Conservation (phyloP, 2,888 invertebrate species). For the Palloptera scutellata region DNA sequence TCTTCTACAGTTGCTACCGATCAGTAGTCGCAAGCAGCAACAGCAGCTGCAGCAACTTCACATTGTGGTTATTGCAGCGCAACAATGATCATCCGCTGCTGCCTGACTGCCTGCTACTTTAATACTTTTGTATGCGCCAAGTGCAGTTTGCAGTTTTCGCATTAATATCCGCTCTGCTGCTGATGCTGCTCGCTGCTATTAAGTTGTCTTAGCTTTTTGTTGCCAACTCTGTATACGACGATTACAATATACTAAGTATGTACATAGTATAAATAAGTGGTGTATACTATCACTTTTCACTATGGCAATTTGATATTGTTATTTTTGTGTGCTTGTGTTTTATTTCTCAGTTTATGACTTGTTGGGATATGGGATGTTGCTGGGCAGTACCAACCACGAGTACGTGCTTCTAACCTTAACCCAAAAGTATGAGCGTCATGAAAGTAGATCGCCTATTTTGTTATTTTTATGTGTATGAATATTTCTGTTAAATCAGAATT, state of each 20-base stretch:
- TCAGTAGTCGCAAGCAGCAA: neutral
- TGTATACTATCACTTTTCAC: conserved; percentile 30
- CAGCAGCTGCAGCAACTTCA: neutral
- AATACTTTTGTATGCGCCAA: too few relatives aligned
- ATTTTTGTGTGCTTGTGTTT: neutral
- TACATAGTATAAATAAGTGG: neutral
- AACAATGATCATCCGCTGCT: neutral
- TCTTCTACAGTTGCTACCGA: conserved; percentile 8
- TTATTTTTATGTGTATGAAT: neutral
- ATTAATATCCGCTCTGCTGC: too few relatives aligned
- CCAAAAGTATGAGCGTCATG: conserved; percentile 19
- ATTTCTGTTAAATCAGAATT: too few relatives aligned
- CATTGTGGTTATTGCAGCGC: neutral
- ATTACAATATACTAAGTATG: too few relatives aligned
- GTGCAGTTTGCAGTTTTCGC: too few relatives aligned
- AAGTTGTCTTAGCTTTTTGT: too few relatives aligned
- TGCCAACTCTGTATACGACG: too few relatives aligned
- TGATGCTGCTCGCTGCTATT: too few relatives aligned
- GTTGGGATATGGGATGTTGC: too few relatives aligned
- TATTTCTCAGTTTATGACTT: neutral
- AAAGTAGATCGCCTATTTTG: conserved; percentile 16
- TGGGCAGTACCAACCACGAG: neutral
- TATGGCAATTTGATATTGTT: conserved; percentile 24
- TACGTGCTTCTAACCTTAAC: conserved; percentile 24
- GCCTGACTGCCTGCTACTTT: conserved; percentile 6